Base-by-base conservation (phyloP, 2,113 vertebrate genomes). In the Phasianus colchicus region DNA sequence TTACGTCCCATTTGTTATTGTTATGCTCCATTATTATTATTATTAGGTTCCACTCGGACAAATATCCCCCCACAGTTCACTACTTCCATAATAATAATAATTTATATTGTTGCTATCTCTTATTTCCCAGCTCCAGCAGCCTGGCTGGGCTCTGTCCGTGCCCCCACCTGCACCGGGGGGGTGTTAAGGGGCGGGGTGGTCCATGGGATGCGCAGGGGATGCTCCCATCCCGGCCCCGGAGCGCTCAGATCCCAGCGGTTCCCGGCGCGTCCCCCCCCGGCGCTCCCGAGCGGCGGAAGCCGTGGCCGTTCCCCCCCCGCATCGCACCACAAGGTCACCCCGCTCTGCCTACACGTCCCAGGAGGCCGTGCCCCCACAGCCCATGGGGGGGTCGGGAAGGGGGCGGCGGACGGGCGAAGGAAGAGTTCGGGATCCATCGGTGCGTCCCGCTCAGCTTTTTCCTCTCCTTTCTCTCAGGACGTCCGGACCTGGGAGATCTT, bases 281-380 rank as follows among this genome's bases (percentile, higher is more conserved):
- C n/a, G 27, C 20, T 17, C 73, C 69, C 40, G 10, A 14, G 6
- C 5, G 8, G 4, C 18, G 18, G 63, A 89, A 86, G 82, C 55
- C 89, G 90, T 86, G 66, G 47, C 47, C 47, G 47, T 43, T 43
- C 20, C 34, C 34, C 60, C 47, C 47, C 57, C 22, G 17, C 30
- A 16, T 50, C 17, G 40, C 88, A 83, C 30, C 74, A 89, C 91
- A 77, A 92, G 89, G 95, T 86, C 78, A 85, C 66, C 75, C 74
- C 30, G 47, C 54, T 20, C 27, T 9, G 92, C 32, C 88, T 73
- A 34, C 93, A 71, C 2, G 1, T 84, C 93, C 93, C 85, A 66
- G 88, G 79, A 89, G 55, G 72, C 79, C 7, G 66, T 80, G 15
- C 34, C 22, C 57, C 61, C n/a, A 36, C 10, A 36, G 61, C 61